Evolutionary conservation across 2,797 vertebrate species (phyloP).

Genomic region (Telmatherina bonti): DNA sequence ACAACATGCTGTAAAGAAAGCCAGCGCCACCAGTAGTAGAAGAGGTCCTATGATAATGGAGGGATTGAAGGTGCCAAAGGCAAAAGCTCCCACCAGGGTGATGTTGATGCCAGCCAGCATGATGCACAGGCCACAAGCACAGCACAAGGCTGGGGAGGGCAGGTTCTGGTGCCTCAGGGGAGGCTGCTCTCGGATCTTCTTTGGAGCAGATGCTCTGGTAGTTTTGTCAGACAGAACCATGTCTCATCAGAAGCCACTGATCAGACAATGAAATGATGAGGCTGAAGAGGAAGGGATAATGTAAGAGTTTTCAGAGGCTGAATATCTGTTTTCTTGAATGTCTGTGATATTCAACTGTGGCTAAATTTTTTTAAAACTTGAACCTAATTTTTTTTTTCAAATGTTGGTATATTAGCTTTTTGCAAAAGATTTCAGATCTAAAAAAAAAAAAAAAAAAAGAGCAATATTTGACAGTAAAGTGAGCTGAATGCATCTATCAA

Average conservation of each 20-base stretch:
- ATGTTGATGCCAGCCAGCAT: conserved; percentile 97
- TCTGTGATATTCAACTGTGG: not conserved
- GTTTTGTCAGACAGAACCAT: conserved; percentile 81
- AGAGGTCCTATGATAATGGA: conserved; percentile 92
- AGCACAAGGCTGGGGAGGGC: conserved; percentile 92
- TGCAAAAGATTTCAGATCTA: not conserved
- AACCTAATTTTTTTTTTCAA: not conserved
- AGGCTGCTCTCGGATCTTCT: conserved; percentile 71
- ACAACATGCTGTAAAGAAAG: conserved; percentile 91
- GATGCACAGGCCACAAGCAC: conserved; percentile 94
- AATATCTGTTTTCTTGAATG: not conserved
- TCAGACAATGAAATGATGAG: conserved; percentile 12
- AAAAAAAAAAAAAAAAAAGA: not conserved
- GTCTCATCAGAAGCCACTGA: conserved; percentile 35
- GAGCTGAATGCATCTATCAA: not conserved
- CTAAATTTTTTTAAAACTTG: not conserved
- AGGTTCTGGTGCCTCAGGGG: conserved; percentile 81
- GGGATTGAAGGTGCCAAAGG: conserved; percentile 90
- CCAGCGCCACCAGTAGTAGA: conserved; percentile 87
- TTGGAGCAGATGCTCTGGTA: conserved; percentile 63
- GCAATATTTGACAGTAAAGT: not conserved
- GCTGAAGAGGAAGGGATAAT: not conserved
- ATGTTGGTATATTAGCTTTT: not conserved
- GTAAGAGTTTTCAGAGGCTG: not conserved
- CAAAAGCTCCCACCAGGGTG: conserved; percentile 93